Base-by-base conservation (phyloP, 1,140 invertebrate genomes). In the Danaus plexippus region DNA sequence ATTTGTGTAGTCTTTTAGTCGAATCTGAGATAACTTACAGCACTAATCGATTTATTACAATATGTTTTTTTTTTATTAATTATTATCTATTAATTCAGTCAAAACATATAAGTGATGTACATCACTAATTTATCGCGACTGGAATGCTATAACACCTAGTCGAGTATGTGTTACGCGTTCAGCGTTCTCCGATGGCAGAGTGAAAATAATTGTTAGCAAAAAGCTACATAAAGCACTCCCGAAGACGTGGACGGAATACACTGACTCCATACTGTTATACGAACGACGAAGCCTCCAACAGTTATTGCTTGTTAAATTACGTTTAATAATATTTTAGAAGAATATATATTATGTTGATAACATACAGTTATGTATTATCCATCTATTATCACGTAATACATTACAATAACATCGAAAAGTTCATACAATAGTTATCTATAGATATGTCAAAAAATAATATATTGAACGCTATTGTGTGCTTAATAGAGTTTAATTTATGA, bases 1-100 rank as follows among this genome's bases (percentile, higher is more conserved):
- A 79, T 75, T 77, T 80, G 62, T 80, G 71, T 80, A 86, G 83
- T 86, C 83, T 86, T 86, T 86, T 86, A 70, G 77, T 85, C 79
- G 76, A 84, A 84, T 82, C 75, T 78, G 80, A 84, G 77, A 86
- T 81, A 80, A 74, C 80, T 86, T 86, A 86, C 62, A 59, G 68
- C 61, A 64, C 76, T 82, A 85, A 78, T 72, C 58, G 73, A 78
- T 50, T 80, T 78, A 81, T 77, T 74, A 80, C 66, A 70, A 64
- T 75, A 61, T 73, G 63, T 68, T 77, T 32, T 8, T 7, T 32
- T 32, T 72, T 74, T 71, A 69, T 77, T 70, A 57, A 67, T 77
- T 77, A 80, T 80, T 72, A 78, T 75, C 72, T 80, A 82, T 60
- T 73, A 75, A 75, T 82, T 86, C 83, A 86, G 83, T 86, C 83